Evolutionary conservation across 2,888 invertebrate genomes (phyloP).

Genomic region (Diogma glabrata): DNA sequence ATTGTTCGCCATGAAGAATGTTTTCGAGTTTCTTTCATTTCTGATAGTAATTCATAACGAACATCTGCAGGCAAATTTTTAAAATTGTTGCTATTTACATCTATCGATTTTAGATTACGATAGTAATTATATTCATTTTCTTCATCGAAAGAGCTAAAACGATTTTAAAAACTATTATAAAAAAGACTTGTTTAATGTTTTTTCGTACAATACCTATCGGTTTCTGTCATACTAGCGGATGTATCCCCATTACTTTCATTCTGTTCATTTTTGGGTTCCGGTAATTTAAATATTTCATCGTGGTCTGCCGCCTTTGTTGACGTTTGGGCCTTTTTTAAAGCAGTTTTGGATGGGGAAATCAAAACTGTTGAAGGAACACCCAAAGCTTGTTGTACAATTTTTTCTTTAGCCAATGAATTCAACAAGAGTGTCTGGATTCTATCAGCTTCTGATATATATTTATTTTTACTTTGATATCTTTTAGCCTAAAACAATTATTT

Average conservation of each 20-base stretch:
- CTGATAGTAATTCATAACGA: slow-evolving; percentile 84
- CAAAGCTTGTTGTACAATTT: slow-evolving; percentile 59
- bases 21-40: slow-evolving; percentile 83
- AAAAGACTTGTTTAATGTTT: too few species aligned
- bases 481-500: slow-evolving; percentile 48
- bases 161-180: too few species aligned
- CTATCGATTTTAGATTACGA: slow-evolving; percentile 60
- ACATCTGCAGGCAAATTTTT: slow-evolving; percentile 72
- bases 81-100: slow-evolving; percentile 70
- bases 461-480: slow-evolving; percentile 61
- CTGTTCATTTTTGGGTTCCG: slow-evolving; percentile 25
- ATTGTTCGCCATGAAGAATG: slow-evolving; percentile 80
- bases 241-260: background rate
- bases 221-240: background rate
- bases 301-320: slow-evolving; percentile 27
- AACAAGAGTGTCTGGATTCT: slow-evolving; percentile 61
- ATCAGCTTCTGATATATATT: slow-evolving; percentile 57
- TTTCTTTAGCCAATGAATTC: slow-evolving; percentile 62
- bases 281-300: slow-evolving; percentile 57
- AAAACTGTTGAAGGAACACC: slow-evolving; percentile 30
- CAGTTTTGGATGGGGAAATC: slow-evolving; percentile 25
- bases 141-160: slow-evolving; percentile 32
- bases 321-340: slow-evolving; percentile 13
- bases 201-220: background rate
- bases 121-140: slow-evolving; percentile 28